Evolutionary conservation across 1,140 invertebrate species (phyloP).

Genomic region (Caenorhabditis briggsae): DNA sequence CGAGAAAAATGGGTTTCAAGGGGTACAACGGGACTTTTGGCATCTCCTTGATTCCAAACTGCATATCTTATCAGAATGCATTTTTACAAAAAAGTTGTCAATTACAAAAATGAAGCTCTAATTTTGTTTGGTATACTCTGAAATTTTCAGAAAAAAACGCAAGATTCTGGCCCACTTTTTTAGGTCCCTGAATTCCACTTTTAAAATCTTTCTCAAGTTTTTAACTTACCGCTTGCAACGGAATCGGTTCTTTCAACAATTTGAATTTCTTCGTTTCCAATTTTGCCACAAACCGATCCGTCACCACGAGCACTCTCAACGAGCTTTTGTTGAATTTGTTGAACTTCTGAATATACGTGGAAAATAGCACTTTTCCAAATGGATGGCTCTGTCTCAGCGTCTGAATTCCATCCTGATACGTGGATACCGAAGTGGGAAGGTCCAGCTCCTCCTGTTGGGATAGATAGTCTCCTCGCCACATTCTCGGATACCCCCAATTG

Average conservation of each 20-base stretch:
- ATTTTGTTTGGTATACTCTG: no score
- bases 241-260: constrained; percentile 87
- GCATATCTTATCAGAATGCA: no score
- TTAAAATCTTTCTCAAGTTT: not conserved
- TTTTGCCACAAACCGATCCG: constrained; percentile 90
- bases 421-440: constrained; percentile 84
- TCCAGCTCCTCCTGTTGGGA: constrained; percentile 84
- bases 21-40: no score
- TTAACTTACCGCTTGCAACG: constrained; percentile 85
- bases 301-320: constrained; percentile 89
- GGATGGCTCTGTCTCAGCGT: constrained; percentile 82
- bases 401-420: constrained; percentile 84
- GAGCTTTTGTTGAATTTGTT: constrained; percentile 89
- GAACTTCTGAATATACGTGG: constrained; percentile 77
- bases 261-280: constrained; percentile 88
- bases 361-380: constrained; percentile 81
- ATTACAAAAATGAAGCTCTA: no score
- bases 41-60: no score
- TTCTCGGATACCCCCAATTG: constrained; percentile 87
- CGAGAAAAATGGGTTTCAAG: no score
- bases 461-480: constrained; percentile 94
- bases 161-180: no score
- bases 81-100: no score
- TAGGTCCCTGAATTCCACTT: no score
- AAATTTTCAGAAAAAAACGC: no score